Conservation (phyloP, 2,113 vertebrate species). For the Cercocebus atys region DNA sequence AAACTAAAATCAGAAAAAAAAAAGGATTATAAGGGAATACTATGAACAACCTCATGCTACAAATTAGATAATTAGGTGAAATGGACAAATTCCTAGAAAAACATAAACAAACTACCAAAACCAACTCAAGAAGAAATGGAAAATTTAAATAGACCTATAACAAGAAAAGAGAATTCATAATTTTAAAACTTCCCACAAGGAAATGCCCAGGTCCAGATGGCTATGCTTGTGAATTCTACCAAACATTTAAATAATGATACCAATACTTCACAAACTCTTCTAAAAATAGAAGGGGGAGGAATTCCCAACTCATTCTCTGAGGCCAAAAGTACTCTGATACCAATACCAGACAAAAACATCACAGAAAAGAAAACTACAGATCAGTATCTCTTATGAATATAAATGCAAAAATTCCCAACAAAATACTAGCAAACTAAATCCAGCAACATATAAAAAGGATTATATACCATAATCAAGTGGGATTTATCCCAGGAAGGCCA, state of each 20-base stretch:
- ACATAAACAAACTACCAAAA: neutral
- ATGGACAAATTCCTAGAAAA: neutral
- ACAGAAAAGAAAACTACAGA: conserved; percentile 19
- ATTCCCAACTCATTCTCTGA: neutral
- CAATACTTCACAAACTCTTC: neutral
- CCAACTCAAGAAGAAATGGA: neutral
- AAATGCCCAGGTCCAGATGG: neutral
- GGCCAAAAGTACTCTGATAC: neutral
- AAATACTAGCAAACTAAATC: conserved; percentile 21
- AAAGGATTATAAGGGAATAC: neutral
- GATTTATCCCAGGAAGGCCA: neutral
- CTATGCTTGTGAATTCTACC: neutral
- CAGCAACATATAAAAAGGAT: neutral
- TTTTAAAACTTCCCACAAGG: neutral
- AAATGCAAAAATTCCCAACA: conserved; percentile 10
- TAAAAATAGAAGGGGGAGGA: neutral
- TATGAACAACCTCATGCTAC: neutral
- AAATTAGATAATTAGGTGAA: neutral
- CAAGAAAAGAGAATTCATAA: neutral
- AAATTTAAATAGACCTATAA: neutral
- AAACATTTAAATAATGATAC: conserved; percentile 21
- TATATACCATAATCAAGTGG: neutral
- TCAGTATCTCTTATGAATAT: neutral
- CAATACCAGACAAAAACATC: neutral
- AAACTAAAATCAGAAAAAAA: conserved; percentile 6